A percentile compares a stretch with the other conserved stretches of the same genome.
phyloP scores from a whole-genome alignment of 1,140 invertebrate species.

The Panagrolaimus sp. region DNA sequence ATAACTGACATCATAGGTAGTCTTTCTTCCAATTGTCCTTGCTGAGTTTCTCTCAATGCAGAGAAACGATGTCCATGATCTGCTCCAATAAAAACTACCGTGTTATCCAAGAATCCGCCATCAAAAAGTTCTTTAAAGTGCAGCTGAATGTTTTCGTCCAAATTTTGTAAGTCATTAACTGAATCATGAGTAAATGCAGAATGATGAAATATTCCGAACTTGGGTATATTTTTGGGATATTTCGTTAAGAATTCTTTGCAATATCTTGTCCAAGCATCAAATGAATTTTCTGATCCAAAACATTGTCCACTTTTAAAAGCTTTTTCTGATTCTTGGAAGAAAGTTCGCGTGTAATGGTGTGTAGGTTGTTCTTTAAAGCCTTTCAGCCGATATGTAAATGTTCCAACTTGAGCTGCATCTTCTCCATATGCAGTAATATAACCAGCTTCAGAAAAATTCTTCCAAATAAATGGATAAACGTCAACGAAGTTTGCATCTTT shows the following conservation, averaged over 20 bases:
- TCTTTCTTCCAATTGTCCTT: constrained; percentile 72
- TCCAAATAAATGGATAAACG: constrained; percentile 67
- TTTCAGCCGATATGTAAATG: constrained; percentile 59
- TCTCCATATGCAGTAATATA: constrained; percentile 75
- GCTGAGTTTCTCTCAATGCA: constrained; percentile 70
- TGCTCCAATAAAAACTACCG: constrained; percentile 75
- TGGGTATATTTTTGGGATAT: constrained; percentile 66
- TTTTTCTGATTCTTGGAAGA: constrained; percentile 66
- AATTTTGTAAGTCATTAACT: constrained; percentile 70
- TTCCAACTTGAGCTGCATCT: constrained; percentile 71
- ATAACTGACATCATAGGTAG: constrained; percentile 74
- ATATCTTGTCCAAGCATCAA: constrained; percentile 67
- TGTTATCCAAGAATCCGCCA: constrained; percentile 68
- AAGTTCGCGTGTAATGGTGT: constrained; percentile 81
- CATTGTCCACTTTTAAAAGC: constrained; percentile 63
- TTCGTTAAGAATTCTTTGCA: constrained; percentile 64
- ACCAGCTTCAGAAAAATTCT: constrained; percentile 63
- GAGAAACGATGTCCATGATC: constrained; percentile 76
- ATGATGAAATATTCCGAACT: constrained; percentile 79
- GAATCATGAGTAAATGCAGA: constrained; percentile 79
- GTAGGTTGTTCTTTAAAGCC: constrained; percentile 78
- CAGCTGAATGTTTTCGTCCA: constrained; percentile 68
- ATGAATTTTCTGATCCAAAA: constrained; percentile 69
- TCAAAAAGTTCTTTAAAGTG: constrained; percentile 60
- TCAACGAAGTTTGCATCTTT: constrained; percentile 67